Conservation (phyloP, 2,888 invertebrate genomes). For the Artemia sinica region DNA sequence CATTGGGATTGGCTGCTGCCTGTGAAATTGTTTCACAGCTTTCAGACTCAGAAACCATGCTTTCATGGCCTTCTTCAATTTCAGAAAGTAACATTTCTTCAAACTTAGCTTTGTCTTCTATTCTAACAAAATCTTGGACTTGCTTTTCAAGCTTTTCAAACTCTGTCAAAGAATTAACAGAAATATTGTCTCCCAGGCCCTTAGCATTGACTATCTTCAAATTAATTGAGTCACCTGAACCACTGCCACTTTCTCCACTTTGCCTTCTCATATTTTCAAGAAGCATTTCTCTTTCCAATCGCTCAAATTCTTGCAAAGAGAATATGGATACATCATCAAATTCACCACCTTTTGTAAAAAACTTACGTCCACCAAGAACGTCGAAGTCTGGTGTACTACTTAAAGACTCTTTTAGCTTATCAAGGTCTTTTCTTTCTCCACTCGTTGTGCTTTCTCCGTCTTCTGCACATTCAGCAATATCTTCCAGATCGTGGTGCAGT, state of each 20-base stretch:
- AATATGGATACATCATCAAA: slow-evolving; percentile 81
- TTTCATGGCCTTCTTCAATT: slow-evolving; percentile 34
- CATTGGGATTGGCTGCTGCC: slow-evolving; percentile 22
- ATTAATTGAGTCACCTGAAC: slow-evolving; percentile 63
- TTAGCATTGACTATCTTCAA: slow-evolving; percentile 42
- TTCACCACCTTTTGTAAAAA: slow-evolving; percentile 61
- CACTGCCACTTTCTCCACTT: slow-evolving; percentile 33
- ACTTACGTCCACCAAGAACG: slow-evolving; percentile 60
- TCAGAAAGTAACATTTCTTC: slow-evolving; percentile 56
- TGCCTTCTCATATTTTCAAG: slow-evolving; percentile 45
- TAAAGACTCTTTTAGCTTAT: slow-evolving; percentile 59
- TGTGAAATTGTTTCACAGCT: slow-evolving; percentile 43
- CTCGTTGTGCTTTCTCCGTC: slow-evolving; percentile 62
- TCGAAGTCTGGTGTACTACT: slow-evolving; percentile 85
- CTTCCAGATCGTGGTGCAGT: slow-evolving; percentile 47
- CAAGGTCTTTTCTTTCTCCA: slow-evolving; percentile 44
- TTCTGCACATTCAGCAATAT: slow-evolving; percentile 52
- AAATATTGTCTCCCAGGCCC: slow-evolving; percentile 64
- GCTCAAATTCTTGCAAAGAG: slow-evolving; percentile 85
- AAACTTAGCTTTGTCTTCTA: slow-evolving; percentile 55
- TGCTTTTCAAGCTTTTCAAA: slow-evolving; percentile 81
- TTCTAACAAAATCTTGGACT: slow-evolving; percentile 60
- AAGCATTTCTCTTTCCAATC: slow-evolving; percentile 63
- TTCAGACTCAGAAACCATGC: slow-evolving; percentile 38
- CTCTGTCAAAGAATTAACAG: slow-evolving; percentile 69